Conservation (phyloP, 2,797 vertebrate genomes). For the Urophycis tenuis region DNA sequence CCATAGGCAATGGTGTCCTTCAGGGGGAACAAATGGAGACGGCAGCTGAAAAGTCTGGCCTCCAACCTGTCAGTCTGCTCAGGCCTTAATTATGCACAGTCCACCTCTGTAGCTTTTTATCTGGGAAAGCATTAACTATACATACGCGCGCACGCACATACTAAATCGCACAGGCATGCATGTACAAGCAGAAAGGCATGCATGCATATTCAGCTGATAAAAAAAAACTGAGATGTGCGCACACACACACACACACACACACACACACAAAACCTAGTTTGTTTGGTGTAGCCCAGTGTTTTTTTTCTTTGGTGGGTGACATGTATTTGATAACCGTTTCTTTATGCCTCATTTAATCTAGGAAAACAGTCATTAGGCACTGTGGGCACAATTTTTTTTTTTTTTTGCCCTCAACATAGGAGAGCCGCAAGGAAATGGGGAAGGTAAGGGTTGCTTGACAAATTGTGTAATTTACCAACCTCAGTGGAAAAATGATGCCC, state of each 20-base stretch:
- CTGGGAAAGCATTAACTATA: conserved; percentile 2
- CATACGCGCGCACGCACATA: background rate
- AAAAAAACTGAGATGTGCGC: background rate
- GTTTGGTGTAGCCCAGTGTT: background rate
- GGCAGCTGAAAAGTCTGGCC: background rate
- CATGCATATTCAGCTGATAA: background rate
- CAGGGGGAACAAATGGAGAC: background rate
- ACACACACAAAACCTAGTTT: conserved; percentile 6
- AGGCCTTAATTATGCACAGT: conserved; percentile 8
- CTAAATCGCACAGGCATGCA: background rate
- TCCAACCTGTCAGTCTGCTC: conserved; percentile 1
- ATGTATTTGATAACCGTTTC: conserved; percentile 16
- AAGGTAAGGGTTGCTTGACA: conserved; percentile 1
- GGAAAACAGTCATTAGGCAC: conserved; percentile 17
- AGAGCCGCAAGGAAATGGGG: background rate
- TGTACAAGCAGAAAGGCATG: background rate
- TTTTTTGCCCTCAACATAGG: background rate
- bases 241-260: conserved; percentile 5
- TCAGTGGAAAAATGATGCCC: conserved; percentile 17
- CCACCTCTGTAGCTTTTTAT: background rate
- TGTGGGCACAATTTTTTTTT: background rate
- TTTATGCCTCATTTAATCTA: conserved; percentile 17
- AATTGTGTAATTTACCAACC: conserved; percentile 12
- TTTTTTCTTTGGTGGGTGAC: conserved; percentile 5
- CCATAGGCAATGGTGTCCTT: conserved; percentile 20